A percentile compares a stretch with the other conserved stretches of the same genome.
phyloP scores from a whole-genome alignment of 2,113 vertebrate species.

The Ceratotherium simum region DNA sequence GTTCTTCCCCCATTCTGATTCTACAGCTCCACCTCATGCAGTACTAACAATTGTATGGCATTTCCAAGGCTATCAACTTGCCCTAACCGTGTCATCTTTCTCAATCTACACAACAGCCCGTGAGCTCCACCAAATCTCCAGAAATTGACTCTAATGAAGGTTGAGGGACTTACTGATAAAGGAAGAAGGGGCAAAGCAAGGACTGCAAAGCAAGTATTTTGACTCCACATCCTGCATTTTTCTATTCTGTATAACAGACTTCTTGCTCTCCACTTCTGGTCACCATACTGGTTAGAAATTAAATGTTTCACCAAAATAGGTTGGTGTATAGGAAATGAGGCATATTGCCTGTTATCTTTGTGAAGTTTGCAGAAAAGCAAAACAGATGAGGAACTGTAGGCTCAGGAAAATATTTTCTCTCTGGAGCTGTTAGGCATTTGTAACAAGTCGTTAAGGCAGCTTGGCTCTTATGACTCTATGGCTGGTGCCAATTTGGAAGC shows the following conservation, averaged over 20 bases:
- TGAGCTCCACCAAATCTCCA: not conserved
- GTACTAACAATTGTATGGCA: not conserved
- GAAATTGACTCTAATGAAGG: not conserved
- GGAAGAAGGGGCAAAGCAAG: not conserved
- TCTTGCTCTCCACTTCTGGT: not conserved
- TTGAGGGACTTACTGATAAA: not conserved
- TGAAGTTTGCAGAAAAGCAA: conserved; percentile 60
- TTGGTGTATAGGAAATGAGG: not conserved
- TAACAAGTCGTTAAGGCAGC: conserved; percentile 66
- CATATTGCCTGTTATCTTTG: conserved; percentile 6
- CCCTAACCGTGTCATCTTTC: not conserved
- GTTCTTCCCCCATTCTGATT: not conserved
- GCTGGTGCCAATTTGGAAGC: conserved; percentile 71
- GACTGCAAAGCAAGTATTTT: not conserved
- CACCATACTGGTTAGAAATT: not conserved
- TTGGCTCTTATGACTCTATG: conserved; percentile 19
- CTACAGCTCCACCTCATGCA: not conserved
- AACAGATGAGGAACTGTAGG: conserved; percentile 60
- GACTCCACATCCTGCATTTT: not conserved
- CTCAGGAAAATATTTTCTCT: conserved; percentile 72
- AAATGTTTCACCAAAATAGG: conserved; percentile 4
- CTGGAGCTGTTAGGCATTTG: conserved; percentile 64
- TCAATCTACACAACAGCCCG: not conserved
- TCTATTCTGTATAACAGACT: not conserved
- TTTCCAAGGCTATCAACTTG: not conserved